These are phyloP conservation scores for Smutsia gigantea DNA, from an alignment of 2,797 vertebrate genomes.

Conservation along the genomic window DNA sequence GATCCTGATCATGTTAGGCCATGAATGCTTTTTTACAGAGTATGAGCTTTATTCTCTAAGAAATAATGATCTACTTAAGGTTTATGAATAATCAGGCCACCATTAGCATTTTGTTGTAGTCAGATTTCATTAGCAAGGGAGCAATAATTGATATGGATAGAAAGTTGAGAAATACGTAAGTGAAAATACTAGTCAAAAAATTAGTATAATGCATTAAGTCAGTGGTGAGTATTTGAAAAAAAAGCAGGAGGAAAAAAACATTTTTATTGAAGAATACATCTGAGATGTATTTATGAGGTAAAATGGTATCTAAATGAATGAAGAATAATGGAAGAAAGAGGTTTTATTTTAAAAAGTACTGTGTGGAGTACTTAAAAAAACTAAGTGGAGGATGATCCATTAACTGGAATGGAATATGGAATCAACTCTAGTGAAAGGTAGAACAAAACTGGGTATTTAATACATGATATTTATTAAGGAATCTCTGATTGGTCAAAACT, in stretches of 20 bases:
- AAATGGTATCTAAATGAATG: not conserved
- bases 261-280: not conserved
- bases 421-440: not conserved
- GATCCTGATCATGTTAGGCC: not conserved
- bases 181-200: not conserved
- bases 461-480: not conserved
- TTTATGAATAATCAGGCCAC: not conserved
- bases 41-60: not conserved
- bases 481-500: not conserved
- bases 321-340: not conserved
- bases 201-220: not conserved
- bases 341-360: not conserved
- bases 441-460: slow-evolving; percentile 8
- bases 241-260: not conserved
- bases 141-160: not conserved
- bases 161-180: not conserved
- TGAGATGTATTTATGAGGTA: not conserved
- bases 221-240: not conserved
- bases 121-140: not conserved
- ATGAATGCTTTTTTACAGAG: not conserved
- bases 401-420: not conserved
- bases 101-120: not conserved
- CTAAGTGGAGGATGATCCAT: not conserved
- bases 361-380: not conserved
- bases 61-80: not conserved